Percentiles rank a stretch among this genome's conserved stretches.
Evolutionary conservation across 2,797 vertebrate genomes (phyloP).

Genomic region (Acanthiza pusilla): DNA sequence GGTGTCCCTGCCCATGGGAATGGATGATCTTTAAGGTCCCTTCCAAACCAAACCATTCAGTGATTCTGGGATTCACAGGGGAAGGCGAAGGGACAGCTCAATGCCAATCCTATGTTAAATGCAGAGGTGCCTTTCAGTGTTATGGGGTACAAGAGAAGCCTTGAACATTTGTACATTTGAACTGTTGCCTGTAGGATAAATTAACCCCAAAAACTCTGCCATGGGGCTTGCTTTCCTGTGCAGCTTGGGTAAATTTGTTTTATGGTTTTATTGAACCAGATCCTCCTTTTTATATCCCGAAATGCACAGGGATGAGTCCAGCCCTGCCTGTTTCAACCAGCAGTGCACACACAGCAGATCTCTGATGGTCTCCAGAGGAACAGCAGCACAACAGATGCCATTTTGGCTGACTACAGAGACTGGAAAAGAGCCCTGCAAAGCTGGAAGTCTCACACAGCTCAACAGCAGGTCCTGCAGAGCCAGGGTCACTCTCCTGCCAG

Average conservation of each 20-base stretch:
- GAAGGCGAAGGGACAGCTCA: accelerated
- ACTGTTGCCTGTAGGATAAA: not conserved
- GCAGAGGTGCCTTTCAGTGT: not conserved
- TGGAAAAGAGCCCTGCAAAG: not conserved
- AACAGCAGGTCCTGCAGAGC: not conserved
- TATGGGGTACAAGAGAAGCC: not conserved
- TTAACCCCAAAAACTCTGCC: not conserved
- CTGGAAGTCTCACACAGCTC: not conserved
- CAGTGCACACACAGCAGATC: not conserved
- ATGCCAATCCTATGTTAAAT: not conserved
- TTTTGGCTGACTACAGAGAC: not conserved
- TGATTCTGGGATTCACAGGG: not conserved
- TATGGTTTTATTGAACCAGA: not conserved
- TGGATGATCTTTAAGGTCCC: not conserved
- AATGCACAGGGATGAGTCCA: not conserved
- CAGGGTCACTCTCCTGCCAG: not conserved
- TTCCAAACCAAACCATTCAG: not conserved
- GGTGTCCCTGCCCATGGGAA: not conserved
- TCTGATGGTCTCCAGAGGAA: not conserved
- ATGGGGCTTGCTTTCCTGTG: not conserved
- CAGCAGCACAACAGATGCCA: not conserved
- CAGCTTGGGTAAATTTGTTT: not conserved
- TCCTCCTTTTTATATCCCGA: not conserved
- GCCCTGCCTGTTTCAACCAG: not conserved
- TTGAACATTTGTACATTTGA: not conserved